A percentile compares a stretch with the other conserved stretches of the same genome.
Conservation (phyloP, 2,797 vertebrate genomes). For the Arnoldichthys spilopterus region DNA sequence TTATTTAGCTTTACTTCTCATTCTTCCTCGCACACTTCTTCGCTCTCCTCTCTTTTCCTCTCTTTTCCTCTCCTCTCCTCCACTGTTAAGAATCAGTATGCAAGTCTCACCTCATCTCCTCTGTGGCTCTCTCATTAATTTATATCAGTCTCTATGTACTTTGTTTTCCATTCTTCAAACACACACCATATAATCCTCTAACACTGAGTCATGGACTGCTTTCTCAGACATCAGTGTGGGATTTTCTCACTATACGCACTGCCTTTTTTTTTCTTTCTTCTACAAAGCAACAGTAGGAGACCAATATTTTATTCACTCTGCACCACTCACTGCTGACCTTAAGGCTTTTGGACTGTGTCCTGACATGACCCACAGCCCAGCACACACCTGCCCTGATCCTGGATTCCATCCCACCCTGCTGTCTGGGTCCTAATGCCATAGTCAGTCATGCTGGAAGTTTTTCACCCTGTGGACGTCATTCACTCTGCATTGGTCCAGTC, state of each 20-base stretch:
- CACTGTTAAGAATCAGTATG: neutral
- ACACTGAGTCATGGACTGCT: neutral
- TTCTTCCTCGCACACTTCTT: neutral
- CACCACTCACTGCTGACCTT: conserved; percentile 15
- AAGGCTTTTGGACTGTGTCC: conserved; percentile 6
- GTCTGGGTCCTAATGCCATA: neutral
- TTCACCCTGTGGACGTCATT: neutral
- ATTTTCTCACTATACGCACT: neutral
- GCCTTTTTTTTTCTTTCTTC: neutral
- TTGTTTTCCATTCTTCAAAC: neutral
- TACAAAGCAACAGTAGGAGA: neutral
- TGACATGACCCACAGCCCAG: conserved; percentile 14
- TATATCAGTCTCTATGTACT: conserved; percentile 1
- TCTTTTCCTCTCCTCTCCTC: conserved; percentile 1
- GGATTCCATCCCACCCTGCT: neutral
- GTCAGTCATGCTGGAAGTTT: conserved; percentile 2
- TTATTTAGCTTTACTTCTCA: too few species aligned
- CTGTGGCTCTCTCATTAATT: conserved; percentile 29
- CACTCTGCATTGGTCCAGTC: neutral
- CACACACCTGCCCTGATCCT: conserved; percentile 18
- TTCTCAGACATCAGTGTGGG: neutral
- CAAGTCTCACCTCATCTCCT: neutral
- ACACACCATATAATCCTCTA: neutral
- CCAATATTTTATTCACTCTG: neutral
- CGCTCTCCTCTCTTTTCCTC: conserved; percentile 4